A percentile compares a stretch with the other conserved stretches of the same genome.
Conservation (phyloP, 2,888 invertebrate genomes). For the Lissocephala sabroskyi region DNA sequence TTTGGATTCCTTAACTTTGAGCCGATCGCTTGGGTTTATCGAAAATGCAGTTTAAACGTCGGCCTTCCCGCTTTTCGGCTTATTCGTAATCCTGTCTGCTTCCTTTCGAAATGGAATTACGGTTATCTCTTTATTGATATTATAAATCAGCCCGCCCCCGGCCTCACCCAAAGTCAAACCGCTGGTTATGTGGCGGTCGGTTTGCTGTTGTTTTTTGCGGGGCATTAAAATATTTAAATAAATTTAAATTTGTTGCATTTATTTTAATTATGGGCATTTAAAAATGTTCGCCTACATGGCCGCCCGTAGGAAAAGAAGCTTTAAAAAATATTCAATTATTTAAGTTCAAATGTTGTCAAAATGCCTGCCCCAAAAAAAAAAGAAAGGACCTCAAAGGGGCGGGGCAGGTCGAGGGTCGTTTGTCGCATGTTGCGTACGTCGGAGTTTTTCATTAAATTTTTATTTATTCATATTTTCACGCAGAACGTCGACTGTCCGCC, state of each 20-base stretch:
- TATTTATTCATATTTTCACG: conserved; percentile 34
- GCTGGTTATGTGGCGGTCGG: too few relatives aligned
- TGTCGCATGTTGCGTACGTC: conserved; percentile 44
- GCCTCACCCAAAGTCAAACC: too few relatives aligned
- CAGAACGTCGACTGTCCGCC: conserved; percentile 3
- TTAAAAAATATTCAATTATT: conserved; percentile 50
- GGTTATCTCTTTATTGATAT: too few relatives aligned
- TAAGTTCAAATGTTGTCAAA: conserved; percentile 36
- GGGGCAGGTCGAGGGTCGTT: not conserved
- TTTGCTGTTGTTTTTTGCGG: not conserved
- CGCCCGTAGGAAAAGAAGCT: not conserved
- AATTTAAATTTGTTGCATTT: conserved; percentile 4
- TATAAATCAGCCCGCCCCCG: too few relatives aligned
- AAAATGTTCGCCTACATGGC: too few relatives aligned
- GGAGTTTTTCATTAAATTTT: conserved; percentile 57
- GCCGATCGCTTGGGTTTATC: too few relatives aligned
- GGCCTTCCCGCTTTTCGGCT: too few relatives aligned
- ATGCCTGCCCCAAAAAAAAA: conserved; percentile 31
- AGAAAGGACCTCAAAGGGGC: conserved; percentile 7
- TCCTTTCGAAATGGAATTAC: too few relatives aligned
- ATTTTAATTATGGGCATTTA: too few relatives aligned
- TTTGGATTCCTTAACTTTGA: too few relatives aligned
- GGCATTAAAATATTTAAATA: not conserved
- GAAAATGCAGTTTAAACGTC: too few relatives aligned
- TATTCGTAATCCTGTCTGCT: too few relatives aligned